A percentile compares a stretch with the other conserved stretches of the same genome.
Evolutionary conservation across 2,888 invertebrate genomes (phyloP).

Genomic region (Conistra vaccinii): DNA sequence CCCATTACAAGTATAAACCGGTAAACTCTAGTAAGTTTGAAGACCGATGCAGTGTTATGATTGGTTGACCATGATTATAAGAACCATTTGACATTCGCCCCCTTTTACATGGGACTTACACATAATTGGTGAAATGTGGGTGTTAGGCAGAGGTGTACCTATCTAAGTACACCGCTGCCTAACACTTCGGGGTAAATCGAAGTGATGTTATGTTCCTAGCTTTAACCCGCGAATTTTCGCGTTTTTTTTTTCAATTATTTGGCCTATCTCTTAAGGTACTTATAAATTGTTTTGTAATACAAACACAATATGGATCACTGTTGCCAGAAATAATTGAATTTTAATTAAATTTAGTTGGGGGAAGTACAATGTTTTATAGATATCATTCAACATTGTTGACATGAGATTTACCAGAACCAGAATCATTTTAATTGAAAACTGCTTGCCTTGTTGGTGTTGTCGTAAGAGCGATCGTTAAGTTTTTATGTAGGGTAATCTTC

Average conservation of each 20-base stretch:
- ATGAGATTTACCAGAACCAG: background rate
- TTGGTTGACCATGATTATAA: background rate
- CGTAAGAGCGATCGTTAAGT: background rate
- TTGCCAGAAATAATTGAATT: too few species aligned
- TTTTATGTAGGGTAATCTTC: too few species aligned
- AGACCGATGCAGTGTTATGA: conserved; percentile 4
- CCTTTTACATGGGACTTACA: background rate
- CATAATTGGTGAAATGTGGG: background rate
- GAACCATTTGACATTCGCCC: background rate
- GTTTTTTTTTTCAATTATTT: too few species aligned
- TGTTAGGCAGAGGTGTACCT: too few species aligned
- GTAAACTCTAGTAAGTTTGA: conserved; percentile 8
- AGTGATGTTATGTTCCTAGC: background rate
- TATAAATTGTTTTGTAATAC: too few species aligned
- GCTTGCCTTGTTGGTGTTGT: background rate
- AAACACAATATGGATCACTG: too few species aligned
- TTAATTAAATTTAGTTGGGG: too few species aligned
- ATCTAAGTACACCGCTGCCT: background rate
- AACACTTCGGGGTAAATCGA: background rate
- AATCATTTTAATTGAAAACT: background rate
- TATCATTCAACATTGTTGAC: background rate
- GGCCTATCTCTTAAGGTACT: too few species aligned
- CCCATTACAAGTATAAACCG: conserved; percentile 41
- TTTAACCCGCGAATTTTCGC: too few species aligned
- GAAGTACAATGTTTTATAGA: too few species aligned